A percentile compares a stretch with the other conserved stretches of the same genome.
phyloP scores from a whole-genome alignment of 2,888 invertebrate species.

The Hirtodrosophila duncani region DNA sequence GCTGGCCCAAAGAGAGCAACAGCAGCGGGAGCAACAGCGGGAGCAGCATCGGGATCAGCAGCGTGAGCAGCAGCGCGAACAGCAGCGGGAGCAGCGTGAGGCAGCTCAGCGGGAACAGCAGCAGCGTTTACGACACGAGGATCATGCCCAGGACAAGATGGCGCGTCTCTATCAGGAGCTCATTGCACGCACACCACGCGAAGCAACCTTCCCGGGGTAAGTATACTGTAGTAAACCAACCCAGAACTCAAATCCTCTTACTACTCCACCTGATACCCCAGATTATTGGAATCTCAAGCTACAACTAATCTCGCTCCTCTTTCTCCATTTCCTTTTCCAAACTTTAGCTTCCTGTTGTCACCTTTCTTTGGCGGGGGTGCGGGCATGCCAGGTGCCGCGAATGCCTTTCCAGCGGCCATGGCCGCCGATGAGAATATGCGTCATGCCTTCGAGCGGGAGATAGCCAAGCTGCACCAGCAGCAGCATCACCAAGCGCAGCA shows the following conservation, averaged over 20 bases:
- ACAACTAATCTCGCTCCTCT: too few relatives aligned
- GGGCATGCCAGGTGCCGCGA: constrained; percentile 75
- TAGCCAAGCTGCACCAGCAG: constrained; percentile 89
- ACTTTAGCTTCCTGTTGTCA: constrained; percentile 86
- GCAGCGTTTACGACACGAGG: constrained; percentile 79
- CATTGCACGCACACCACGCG: constrained; percentile 89
- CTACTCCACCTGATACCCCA: too few relatives aligned
- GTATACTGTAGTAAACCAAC: constrained; percentile 44
- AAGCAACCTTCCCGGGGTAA: constrained; percentile 89
- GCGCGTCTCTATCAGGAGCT: constrained; percentile 96
- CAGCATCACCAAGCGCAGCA: constrained; percentile 57
- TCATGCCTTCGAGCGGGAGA: constrained; percentile 92
- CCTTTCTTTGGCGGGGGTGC: constrained; percentile 85
- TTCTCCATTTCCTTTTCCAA: not conserved
- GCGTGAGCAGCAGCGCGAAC: constrained; percentile 75
- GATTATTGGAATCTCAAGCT: too few relatives aligned
- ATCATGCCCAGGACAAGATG: constrained; percentile 97
- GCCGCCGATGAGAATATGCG: constrained; percentile 91
- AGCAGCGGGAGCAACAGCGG: constrained; percentile 86
- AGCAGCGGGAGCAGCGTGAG: constrained; percentile 89
- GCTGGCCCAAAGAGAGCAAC: constrained; percentile 75
- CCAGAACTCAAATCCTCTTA: too few relatives aligned
- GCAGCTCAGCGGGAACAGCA: constrained; percentile 56
- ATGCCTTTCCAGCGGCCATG: constrained; percentile 69
- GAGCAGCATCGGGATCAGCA: constrained; percentile 76